Conservation (phyloP, 2,888 invertebrate species). For the Priocnemis perturbator region DNA sequence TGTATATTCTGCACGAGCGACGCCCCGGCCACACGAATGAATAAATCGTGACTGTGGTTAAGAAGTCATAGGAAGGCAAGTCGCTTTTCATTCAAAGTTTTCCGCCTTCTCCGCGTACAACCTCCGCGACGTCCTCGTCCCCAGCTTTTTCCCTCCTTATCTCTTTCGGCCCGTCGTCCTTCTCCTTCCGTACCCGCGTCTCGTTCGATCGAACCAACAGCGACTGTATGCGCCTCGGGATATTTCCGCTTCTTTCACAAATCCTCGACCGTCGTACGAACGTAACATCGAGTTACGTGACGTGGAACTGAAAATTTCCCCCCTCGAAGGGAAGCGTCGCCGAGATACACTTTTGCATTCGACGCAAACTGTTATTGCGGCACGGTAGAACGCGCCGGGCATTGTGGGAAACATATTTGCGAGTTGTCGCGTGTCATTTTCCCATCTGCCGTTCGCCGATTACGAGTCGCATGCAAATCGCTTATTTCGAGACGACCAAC, state of each 20-base stretch:
- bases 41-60: slow-evolving; percentile 56
- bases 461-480: slow-evolving; percentile 39
- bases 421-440: slow-evolving; percentile 18
- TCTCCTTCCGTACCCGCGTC: not conserved
- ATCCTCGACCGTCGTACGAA: slow-evolving; percentile 22
- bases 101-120: slow-evolving; percentile 48
- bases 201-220: slow-evolving; percentile 27
- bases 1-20: slow-evolving; percentile 6
- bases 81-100: slow-evolving; percentile 60
- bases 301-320: not conserved
- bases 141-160: slow-evolving; percentile 14
- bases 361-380: no score
- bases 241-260: slow-evolving; percentile 14
- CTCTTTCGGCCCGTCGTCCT: not conserved
- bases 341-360: no score
- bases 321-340: no score
- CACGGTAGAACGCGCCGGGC: slow-evolving; percentile 15
- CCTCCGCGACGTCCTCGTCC: slow-evolving; percentile 26
- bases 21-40: slow-evolving; percentile 47
- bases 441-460: slow-evolving; percentile 27
- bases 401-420: not conserved
- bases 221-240: not conserved
- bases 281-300: slow-evolving; percentile 11
- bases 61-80: slow-evolving; percentile 54
- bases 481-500: slow-evolving; percentile 39